A percentile compares a stretch with the other conserved stretches of the same genome.
Evolutionary conservation across 2,888 invertebrate species (phyloP).

Genomic region (Oscheius myriophilus): DNA sequence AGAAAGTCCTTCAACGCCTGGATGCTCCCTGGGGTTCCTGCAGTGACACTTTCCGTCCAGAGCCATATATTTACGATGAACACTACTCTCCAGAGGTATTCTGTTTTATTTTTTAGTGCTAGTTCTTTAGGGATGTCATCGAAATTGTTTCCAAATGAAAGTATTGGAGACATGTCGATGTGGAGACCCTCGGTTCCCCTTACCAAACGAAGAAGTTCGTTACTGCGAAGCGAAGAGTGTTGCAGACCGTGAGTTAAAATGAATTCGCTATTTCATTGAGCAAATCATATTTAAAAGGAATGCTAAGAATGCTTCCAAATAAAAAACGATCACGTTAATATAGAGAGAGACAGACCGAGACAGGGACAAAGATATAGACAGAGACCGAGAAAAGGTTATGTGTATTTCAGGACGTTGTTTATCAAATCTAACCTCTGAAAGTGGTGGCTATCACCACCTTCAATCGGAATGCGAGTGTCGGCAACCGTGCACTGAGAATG

Average conservation of each 20-base stretch:
- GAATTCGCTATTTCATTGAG: no score
- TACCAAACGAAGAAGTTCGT: conserved; percentile 56
- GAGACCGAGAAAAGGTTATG: not conserved
- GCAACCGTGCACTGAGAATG: conserved; percentile 66
- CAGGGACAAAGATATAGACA: no score
- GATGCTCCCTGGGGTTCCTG: conserved; percentile 69
- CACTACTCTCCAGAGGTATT: conserved; percentile 69
- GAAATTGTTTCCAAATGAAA: conserved; percentile 69
- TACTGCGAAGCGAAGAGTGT: conserved; percentile 62
- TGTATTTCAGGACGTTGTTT: conserved; percentile 57
- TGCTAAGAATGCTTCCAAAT: no score
- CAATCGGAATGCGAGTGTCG: conserved; percentile 58
- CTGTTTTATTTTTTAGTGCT: not conserved
- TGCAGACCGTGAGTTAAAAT: conserved; percentile 47
- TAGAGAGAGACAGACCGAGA: no score
- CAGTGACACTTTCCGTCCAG: conserved; percentile 66
- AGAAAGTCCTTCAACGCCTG: conserved; percentile 69
- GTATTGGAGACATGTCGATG: conserved; percentile 67
- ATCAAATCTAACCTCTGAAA: conserved; percentile 57
- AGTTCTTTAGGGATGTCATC: conserved; percentile 65
- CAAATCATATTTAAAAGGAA: not conserved
- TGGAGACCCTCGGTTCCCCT: conserved; percentile 70
- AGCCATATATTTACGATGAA: conserved; percentile 69
- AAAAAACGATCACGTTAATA: no score
- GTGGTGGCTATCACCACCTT: conserved; percentile 68